phyloP scores from a whole-genome alignment of 1,140 invertebrate genomes.

The Doryteuthis pealeii region DNA sequence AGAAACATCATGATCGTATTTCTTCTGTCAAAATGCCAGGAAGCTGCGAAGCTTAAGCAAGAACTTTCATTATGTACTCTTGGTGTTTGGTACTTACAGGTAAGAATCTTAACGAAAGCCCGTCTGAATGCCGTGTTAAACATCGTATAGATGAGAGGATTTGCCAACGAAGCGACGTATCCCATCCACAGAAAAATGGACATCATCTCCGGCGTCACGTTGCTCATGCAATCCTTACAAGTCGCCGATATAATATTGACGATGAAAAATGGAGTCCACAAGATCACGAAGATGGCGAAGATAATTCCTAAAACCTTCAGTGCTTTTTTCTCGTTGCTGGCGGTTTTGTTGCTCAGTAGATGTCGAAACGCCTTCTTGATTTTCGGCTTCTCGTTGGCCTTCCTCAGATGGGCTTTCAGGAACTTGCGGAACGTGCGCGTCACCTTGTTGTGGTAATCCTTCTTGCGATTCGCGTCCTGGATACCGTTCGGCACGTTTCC shows the following conservation, averaged over 20 bases:
- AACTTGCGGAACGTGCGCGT: conserved; percentile 7
- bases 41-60: conserved; percentile 22
- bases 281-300: conserved; percentile 55
- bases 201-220: conserved; percentile 46
- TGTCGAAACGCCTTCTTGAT: conserved; percentile 28
- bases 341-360: conserved; percentile 46
- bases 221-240: conserved; percentile 40
- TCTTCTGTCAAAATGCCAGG: conserved; percentile 22
- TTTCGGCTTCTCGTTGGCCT: not conserved
- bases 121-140: conserved; percentile 59
- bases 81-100: conserved; percentile 29
- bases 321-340: conserved; percentile 56
- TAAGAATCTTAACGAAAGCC: conserved; percentile 55
- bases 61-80: conserved; percentile 13
- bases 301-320: conserved; percentile 59
- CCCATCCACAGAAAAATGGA: conserved; percentile 58
- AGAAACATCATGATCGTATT: conserved; percentile 23
- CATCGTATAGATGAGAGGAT: conserved; percentile 62
- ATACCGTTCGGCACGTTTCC: not conserved
- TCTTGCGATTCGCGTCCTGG: conserved; percentile 6
- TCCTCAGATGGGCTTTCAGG: not conserved
- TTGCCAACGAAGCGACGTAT: conserved; percentile 58
- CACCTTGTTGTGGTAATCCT: conserved; percentile 8
- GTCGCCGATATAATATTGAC: conserved; percentile 53
- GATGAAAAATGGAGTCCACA: conserved; percentile 60